Evolutionary conservation across 2,888 invertebrate species (phyloP).

Genomic region (Gari tellinella): DNA sequence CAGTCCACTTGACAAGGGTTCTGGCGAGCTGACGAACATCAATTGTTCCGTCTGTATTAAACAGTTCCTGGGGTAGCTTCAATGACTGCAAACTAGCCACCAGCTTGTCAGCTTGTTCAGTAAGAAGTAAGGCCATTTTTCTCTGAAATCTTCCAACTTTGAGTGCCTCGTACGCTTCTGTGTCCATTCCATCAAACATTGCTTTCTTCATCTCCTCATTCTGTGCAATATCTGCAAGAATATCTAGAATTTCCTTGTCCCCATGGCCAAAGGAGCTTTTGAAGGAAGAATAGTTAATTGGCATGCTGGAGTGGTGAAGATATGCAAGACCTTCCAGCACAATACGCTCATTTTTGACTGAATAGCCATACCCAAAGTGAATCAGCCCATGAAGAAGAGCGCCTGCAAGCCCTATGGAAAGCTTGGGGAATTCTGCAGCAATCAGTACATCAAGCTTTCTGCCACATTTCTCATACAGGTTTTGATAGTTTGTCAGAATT

Average conservation of each 20-base stretch:
- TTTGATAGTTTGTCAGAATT: conserved; percentile 32
- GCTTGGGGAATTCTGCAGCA: conserved; percentile 43
- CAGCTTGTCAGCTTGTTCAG: conserved; percentile 31
- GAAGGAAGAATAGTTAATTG: conserved; percentile 26
- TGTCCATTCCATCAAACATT: conserved; percentile 30
- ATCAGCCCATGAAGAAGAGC: conserved; percentile 56
- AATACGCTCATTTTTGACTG: conserved; percentile 21
- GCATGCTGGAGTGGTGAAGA: conserved; percentile 45
- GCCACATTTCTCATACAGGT: conserved; percentile 14
- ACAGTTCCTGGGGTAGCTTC: conserved; percentile 20
- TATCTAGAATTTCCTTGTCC: conserved; percentile 10
- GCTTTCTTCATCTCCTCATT: conserved; percentile 14
- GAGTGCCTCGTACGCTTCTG: conserved; percentile 26
- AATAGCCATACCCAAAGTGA: conserved; percentile 57
- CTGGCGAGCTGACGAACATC: conserved; percentile 22
- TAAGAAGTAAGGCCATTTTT: conserved; percentile 25
- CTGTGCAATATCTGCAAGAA: conserved; percentile 13
- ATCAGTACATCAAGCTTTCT: conserved; percentile 41
- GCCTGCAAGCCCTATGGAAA: conserved; percentile 43
- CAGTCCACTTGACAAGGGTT: conserved; percentile 29
- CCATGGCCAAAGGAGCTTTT: conserved; percentile 48
- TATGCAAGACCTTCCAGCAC: conserved; percentile 57
- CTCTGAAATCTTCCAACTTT: conserved; percentile 45
- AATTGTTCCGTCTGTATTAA: conserved; percentile 19
- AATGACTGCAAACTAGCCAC: conserved; percentile 29